Conservation (phyloP, 1,140 invertebrate genomes). For the Argopecten irradians region DNA sequence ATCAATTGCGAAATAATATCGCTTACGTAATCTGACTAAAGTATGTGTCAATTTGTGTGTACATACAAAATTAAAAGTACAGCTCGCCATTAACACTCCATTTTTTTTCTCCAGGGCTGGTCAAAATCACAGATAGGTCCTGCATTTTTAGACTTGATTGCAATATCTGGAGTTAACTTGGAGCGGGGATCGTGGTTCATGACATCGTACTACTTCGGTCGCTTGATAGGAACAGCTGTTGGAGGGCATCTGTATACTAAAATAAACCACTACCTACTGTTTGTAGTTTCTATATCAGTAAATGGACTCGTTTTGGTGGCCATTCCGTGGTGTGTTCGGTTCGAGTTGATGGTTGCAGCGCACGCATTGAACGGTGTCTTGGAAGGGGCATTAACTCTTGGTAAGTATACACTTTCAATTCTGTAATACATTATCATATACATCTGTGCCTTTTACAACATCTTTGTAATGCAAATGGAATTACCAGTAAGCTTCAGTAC, state of each 20-base stretch:
- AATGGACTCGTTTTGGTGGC: conserved; percentile 45
- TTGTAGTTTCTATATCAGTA: conserved; percentile 40
- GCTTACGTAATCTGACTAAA: too few relatives aligned
- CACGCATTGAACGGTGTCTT: conserved; percentile 59
- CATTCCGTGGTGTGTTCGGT: conserved; percentile 53
- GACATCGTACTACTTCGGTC: conserved; percentile 56
- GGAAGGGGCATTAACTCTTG: conserved; percentile 69
- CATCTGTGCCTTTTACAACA: too few relatives aligned
- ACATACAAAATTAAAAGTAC: too few relatives aligned
- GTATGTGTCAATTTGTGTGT: too few relatives aligned
- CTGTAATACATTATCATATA: too few relatives aligned
- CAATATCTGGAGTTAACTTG: conserved; percentile 57
- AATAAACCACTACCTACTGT: background rate
- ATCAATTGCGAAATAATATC: too few relatives aligned
- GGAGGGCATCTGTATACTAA: conserved; percentile 58
- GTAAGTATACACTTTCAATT: conserved; percentile 49
- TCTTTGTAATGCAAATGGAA: too few relatives aligned
- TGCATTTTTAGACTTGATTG: conserved; percentile 67
- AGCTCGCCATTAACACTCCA: too few relatives aligned
- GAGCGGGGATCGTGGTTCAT: conserved; percentile 56
- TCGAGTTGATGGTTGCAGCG: conserved; percentile 46
- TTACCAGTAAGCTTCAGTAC: too few relatives aligned
- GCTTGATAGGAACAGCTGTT: conserved; percentile 57
- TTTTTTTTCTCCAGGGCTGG: conserved; percentile 63
- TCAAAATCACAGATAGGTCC: conserved; percentile 71